Evolutionary conservation across 2,888 invertebrate genomes (phyloP), one percentile per base, ranked within the genome.

Genomic region (Tuberolachnus salignus): DNA sequence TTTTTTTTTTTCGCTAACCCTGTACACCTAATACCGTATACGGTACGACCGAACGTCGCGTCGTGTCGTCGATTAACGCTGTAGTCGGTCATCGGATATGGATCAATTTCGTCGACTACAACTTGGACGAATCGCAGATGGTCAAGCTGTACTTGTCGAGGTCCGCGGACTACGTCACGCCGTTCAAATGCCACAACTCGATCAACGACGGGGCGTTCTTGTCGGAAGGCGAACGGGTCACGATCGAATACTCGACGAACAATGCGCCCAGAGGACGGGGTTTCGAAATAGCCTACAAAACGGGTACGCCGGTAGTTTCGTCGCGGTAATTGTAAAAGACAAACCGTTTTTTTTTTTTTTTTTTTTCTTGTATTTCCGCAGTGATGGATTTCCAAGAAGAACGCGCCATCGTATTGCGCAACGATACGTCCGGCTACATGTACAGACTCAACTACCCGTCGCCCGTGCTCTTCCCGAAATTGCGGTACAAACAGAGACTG

Each of bases 161-260:
- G 13, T 21, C 67, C 10, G 49, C 59, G 21, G 78, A 78, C 21
- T 59, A 78, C 23, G 51, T 80, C 14, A 75, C 71, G 23, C 90
- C 91, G 0, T 92, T 90, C 84, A 85, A 86, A 61, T 86, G 86
- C 44, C 84, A 86, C 0, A 87, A 87, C 53, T 86, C 90, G 34
- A 84, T 92, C 49, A 90, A 90, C 9, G 91, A 91, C 82, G 91
- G 92, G 0, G 87, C 89, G 16, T 92, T 90, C 83, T 87, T 92
- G 0, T 92, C 92, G 0, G 85, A 87, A 19, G 87, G 88, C 0
- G 92, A 92, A 84, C 86, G 88, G 63, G 84, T 92, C 72, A 85
- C 88, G 73, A 85, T 93, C n/a, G 87, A 88, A 64, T 85, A 92
- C 74, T 87, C 87, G 81, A 92, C 92, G 0, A 90, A 90, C 1